Percentiles rank a stretch among this genome's conserved stretches.
These are phyloP conservation scores for Parotia lawesii DNA, from an alignment of 2,113 vertebrate species.

Conservation along the genomic window DNA sequence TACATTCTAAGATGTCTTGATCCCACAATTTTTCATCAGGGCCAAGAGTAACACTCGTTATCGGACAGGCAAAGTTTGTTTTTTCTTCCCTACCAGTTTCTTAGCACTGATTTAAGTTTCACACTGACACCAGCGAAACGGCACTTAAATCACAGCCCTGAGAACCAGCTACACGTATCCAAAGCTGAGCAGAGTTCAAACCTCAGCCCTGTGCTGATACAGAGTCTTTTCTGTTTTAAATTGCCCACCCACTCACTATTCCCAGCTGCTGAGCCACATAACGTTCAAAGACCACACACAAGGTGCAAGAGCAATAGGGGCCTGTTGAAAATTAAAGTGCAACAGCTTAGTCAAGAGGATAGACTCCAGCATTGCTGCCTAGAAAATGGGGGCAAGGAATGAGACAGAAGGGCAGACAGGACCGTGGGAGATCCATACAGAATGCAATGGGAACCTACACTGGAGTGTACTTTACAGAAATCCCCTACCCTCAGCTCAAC, in stretches of 20 bases:
- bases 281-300: slow-evolving; percentile 76
- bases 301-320: slow-evolving; percentile 67
- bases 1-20: neutral
- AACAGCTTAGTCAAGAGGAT: slow-evolving; percentile 29
- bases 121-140: slow-evolving; percentile 30
- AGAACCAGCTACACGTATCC: slow-evolving; percentile 51
- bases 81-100: slow-evolving; percentile 9
- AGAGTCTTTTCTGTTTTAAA: slow-evolving; percentile 67
- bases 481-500: neutral
- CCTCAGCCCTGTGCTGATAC: slow-evolving; percentile 69
- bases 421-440: neutral
- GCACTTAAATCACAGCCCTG: slow-evolving; percentile 56
- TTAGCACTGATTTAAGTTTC: slow-evolving; percentile 33
- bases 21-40: neutral
- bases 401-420: neutral
- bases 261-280: slow-evolving; percentile 73
- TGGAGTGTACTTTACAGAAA: neutral
- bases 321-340: slow-evolving; percentile 73
- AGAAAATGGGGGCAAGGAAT: neutral
- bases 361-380: slow-evolving; percentile 9
- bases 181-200: slow-evolving; percentile 71
- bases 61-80: neutral
- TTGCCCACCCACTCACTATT: slow-evolving; percentile 69
- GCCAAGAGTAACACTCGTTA: neutral
- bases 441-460: neutral